A percentile compares a stretch with the other conserved stretches of the same genome.
Conservation (phyloP, 2,797 vertebrate genomes). For the Periparus ater region DNA sequence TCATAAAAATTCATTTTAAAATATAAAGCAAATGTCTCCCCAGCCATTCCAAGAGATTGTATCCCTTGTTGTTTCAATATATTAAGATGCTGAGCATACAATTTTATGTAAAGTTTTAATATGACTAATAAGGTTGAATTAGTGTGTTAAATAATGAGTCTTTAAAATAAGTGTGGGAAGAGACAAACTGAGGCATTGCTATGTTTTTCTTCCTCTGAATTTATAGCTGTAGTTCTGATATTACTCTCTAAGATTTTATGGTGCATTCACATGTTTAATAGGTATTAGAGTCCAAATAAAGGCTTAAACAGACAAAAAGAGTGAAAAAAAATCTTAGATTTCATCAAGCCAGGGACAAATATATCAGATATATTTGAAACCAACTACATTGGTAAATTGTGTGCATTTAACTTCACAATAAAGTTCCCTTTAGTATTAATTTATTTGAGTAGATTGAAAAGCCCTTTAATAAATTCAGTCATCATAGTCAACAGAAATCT, state of each 20-base stretch:
- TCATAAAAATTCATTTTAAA: slow-evolving; percentile 35
- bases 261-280: not conserved
- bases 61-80: slow-evolving; percentile 12
- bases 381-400: not conserved
- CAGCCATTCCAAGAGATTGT: not conserved
- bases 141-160: not conserved
- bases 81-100: not conserved
- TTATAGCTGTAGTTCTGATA: not conserved
- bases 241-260: not conserved
- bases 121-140: not conserved
- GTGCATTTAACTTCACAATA: not conserved
- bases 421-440: not conserved
- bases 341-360: not conserved
- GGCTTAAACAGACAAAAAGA: not conserved
- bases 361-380: not conserved
- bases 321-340: not conserved
- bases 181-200: not conserved
- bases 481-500: not conserved
- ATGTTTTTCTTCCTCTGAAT: not conserved
- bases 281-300: not conserved
- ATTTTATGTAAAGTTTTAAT: slow-evolving; percentile 20
- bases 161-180: not conserved
- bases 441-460: not conserved
- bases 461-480: not conserved
- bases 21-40: slow-evolving; percentile 30